phyloP scores from a whole-genome alignment of 2,113 vertebrate genomes.

The Ophthalmolycus amberensis region DNA sequence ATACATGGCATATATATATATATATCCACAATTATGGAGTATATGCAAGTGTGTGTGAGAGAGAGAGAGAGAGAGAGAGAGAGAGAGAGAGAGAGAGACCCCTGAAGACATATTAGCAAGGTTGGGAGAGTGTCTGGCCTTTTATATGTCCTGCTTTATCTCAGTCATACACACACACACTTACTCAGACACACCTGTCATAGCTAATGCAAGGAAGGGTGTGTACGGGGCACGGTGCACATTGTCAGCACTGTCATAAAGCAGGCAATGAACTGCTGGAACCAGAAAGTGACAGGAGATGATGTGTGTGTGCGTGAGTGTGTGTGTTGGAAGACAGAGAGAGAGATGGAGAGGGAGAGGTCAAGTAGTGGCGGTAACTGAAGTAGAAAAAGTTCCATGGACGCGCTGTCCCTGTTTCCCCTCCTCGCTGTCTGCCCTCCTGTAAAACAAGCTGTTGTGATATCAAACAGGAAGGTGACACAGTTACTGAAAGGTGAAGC shows the following conservation, averaged over 20 bases:
- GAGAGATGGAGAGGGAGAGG: slow-evolving; percentile 20
- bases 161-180: background rate
- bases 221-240: slow-evolving; percentile 52
- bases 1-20: slow-evolving; percentile 54
- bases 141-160: slow-evolving; percentile 19
- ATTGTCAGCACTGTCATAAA: slow-evolving; percentile 72
- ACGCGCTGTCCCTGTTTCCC: background rate
- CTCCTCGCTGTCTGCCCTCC: background rate
- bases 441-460: slow-evolving; percentile 22
- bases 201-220: slow-evolving; percentile 53
- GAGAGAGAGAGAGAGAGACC: background rate
- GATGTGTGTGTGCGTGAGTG: slow-evolving; percentile 12
- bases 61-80: background rate
- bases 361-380: slow-evolving; percentile 32
- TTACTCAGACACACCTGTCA: slow-evolving; percentile 56
- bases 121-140: slow-evolving; percentile 43
- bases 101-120: slow-evolving; percentile 28
- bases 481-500: background rate
- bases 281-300: slow-evolving; percentile 43
- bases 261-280: slow-evolving; percentile 62
- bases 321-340: background rate
- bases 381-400: slow-evolving; percentile 1
- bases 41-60: slow-evolving; percentile 14
- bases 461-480: background rate
- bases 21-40: slow-evolving; percentile 22